A percentile compares a stretch with the other conserved stretches of the same genome.
Evolutionary conservation across 2,888 invertebrate genomes (phyloP).

Genomic region (Agonopterix alstromeriana): DNA sequence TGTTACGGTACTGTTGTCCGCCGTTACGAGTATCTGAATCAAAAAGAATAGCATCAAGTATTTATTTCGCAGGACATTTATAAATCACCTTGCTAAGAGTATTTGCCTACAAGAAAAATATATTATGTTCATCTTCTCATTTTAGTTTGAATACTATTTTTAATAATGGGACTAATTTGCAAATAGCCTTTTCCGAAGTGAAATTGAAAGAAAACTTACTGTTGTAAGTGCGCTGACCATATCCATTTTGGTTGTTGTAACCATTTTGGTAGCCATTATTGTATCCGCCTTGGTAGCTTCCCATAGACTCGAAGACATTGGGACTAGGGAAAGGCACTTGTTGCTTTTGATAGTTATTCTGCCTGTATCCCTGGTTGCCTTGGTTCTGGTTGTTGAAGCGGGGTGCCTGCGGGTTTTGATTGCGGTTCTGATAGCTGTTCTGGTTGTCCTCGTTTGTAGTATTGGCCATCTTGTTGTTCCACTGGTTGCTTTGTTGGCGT

Average conservation of each 20-base stretch:
- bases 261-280: slow-evolving; percentile 71
- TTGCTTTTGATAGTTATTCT: slow-evolving; percentile 69
- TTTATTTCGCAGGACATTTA: not conserved
- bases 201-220: slow-evolving; percentile 32
- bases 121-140: no score
- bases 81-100: no score
- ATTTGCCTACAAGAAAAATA: no score
- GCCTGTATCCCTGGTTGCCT: slow-evolving; percentile 58
- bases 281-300: slow-evolving; percentile 74
- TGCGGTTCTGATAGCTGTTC: slow-evolving; percentile 53
- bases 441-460: slow-evolving; percentile 41
- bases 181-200: no score
- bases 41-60: not conserved
- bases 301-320: slow-evolving; percentile 74
- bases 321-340: slow-evolving; percentile 77
- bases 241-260: slow-evolving; percentile 65
- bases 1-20: slow-evolving; percentile 61
- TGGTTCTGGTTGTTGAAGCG: slow-evolving; percentile 68
- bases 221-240: slow-evolving; percentile 63
- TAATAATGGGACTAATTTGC: no score
- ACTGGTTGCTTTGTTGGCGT: slow-evolving; percentile 70
- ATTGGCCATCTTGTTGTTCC: slow-evolving; percentile 70
- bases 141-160: no score
- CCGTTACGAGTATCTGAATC: slow-evolving; percentile 51
- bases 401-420: slow-evolving; percentile 60